Conservation (phyloP, 2,113 vertebrate genomes). For the Trinectes maculatus region DNA sequence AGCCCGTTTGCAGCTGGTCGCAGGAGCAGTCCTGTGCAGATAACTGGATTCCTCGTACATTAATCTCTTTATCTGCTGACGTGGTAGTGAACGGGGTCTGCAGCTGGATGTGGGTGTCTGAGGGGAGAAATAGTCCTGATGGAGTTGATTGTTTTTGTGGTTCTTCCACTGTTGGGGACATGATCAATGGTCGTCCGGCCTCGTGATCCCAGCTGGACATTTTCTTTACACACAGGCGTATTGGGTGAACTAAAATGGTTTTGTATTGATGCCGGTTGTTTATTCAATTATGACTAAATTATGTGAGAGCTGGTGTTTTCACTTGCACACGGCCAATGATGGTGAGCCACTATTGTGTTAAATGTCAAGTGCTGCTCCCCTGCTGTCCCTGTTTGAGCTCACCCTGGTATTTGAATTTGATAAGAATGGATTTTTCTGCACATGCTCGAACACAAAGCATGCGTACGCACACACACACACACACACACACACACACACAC, state of each 20-base stretch:
- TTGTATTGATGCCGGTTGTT: conserved; percentile 47
- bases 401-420: conserved; percentile 65
- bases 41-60: conserved; percentile 42
- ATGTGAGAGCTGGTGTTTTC: conserved; percentile 35
- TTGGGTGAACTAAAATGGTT: conserved; percentile 33
- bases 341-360: conserved; percentile 47
- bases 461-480: conserved; percentile 3
- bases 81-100: conserved; percentile 8
- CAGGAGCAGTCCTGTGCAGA: conserved; percentile 4
- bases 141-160: conserved; percentile 30
- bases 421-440: conserved; percentile 56
- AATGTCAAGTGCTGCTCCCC: conserved; percentile 69
- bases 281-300: conserved; percentile 57
- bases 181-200: conserved; percentile 20
- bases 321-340: conserved; percentile 33
- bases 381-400: conserved; percentile 39
- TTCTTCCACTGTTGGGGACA: background rate
- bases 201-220: background rate
- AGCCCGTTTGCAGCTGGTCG: conserved; percentile 6
- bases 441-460: conserved; percentile 2
- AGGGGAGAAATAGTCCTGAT: conserved; percentile 23
- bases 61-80: conserved; percentile 40
- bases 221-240: conserved; percentile 1
- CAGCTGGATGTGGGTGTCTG: conserved; percentile 4
- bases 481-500: background rate